Base-by-base conservation (phyloP, 2,888 invertebrate genomes). In the Hofmannophila pseudospretella region DNA sequence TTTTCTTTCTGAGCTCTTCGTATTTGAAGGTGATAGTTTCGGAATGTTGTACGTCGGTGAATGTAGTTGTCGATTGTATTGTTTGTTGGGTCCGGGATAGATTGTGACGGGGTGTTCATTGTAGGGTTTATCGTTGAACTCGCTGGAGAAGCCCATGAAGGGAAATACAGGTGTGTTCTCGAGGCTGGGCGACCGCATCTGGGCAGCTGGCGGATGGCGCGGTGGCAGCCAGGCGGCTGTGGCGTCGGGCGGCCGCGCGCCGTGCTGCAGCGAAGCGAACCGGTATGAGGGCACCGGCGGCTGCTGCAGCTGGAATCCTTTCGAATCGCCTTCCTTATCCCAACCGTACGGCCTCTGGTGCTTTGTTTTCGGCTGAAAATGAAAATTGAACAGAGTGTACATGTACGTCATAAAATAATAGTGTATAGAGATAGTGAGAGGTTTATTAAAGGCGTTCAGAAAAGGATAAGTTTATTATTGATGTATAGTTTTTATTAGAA, bases 291-390 rank as follows among this genome's bases (percentile, higher is more conserved):
- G 89, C 13, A 88, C 89, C 38, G 89, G 89, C 8, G 90, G 88
- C 30, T 89, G 90, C 37, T 90, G 89, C 14, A 84, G 60, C 33
- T 79, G 75, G 49, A 82, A 84, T 4, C 68, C 74, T 39, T 67
- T 75, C 13, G 61, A 48, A 34, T 80, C 80, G 40, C 16, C 16
- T 49, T 88, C 81, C 51, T 89, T 90, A 54, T 93, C 92, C 93
- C 93, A 93, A 14, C 93, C 93, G 58, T 90, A 93, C 4, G 93
- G 93, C 50, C 93, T 88, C 67, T 92, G 92, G 59, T 93, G 93
- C 53, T 90, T 89, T 25, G 93, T 93, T 86, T 93, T 93, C 20
- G 93, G 93, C 93, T 93, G 78, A 45, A 87, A 88, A 52, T 35
- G n/a, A 33, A 22, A 14, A 38, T 25, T 12, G n/a, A n/a, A n/a